Evolutionary conservation across 30 jellyfish, hydroid and myxozoan species (phyloP).

Genomic region (Turritopsis dohrnii): DNA sequence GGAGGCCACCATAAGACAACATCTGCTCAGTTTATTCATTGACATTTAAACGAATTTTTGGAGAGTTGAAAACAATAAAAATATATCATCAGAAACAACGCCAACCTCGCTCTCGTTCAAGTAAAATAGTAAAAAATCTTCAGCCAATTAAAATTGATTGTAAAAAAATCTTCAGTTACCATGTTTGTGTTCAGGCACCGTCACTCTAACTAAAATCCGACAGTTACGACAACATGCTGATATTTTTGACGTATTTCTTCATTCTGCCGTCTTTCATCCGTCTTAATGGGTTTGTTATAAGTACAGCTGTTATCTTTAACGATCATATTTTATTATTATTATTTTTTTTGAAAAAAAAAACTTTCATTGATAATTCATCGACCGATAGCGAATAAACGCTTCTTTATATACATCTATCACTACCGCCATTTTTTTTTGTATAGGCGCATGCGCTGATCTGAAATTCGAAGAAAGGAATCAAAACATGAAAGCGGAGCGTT

Average conservation of each 20-base stretch:
- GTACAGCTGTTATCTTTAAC: not conserved
- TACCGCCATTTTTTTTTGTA: not conserved
- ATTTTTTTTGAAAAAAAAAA: too few species aligned
- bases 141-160: too few species aligned
- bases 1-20: not conserved
- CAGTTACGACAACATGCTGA: not conserved
- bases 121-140: too few species aligned
- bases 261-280: not conserved
- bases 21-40: not conserved
- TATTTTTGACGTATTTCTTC: not conserved
- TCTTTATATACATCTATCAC: not conserved
- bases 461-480: not conserved
- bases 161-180: too few species aligned
- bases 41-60: too few species aligned
- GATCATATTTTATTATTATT: not conserved
- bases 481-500: not conserved
- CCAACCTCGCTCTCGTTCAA: too few species aligned
- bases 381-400: not conserved
- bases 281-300: not conserved
- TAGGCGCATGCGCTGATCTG: not conserved
- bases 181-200: too few species aligned
- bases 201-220: too few species aligned
- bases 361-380: not conserved
- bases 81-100: too few species aligned
- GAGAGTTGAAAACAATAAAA: too few species aligned